Evolutionary conservation across 35 echinoderm and acorn worm genomes (phyloP), one percentile per base, ranked within the genome.

Genomic region (Holothuria glaberrima): DNA sequence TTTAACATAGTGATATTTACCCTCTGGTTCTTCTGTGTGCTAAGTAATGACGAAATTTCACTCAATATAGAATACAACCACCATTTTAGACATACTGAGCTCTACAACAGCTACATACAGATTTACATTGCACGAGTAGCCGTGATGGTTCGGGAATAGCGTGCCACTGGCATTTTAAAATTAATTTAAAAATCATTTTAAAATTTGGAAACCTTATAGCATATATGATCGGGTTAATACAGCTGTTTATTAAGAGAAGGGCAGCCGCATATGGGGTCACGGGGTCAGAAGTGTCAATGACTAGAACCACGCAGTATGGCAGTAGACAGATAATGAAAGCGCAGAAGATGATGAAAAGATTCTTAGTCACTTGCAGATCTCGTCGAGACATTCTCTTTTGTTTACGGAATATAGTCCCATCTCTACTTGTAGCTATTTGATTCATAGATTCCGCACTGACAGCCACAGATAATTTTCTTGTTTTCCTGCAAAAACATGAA

Each of bases 221-320:
- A 73, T 96, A 93, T 64, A 96, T 93, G 62, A 96, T 90, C 7
- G 94, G 94, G 31, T 96, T 93, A 9, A 93, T 21, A 81, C 91
- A 93, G 27, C 91, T 93, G 64, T 96, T 92, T 21, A 86, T 9
- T 5, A 96, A 18, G 9, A 84, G 31, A 10, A 84, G 48, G 6
- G 41, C 80, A 5, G 57, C 80, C n/a, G 31, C 59, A 32, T 59
- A 86, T 32, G 50, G 48, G 34, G 81, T 72, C 41, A 87, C 92
- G 35, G 58, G 86, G 41, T 88, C 52, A 30, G 73, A 50, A 21
- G 88, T n/a, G 71, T 84, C 67, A 22, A 92, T 59, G 34, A 92
- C 60, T 46, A 88, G 58, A 18, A 48, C 41, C 5, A 90, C 66
- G 12, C 41, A 81, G 21, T 84, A 84, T 3, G 91, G 91, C 4